phyloP scores from a whole-genome alignment of 2,113 vertebrate species.

The Nerophis ophidion region DNA sequence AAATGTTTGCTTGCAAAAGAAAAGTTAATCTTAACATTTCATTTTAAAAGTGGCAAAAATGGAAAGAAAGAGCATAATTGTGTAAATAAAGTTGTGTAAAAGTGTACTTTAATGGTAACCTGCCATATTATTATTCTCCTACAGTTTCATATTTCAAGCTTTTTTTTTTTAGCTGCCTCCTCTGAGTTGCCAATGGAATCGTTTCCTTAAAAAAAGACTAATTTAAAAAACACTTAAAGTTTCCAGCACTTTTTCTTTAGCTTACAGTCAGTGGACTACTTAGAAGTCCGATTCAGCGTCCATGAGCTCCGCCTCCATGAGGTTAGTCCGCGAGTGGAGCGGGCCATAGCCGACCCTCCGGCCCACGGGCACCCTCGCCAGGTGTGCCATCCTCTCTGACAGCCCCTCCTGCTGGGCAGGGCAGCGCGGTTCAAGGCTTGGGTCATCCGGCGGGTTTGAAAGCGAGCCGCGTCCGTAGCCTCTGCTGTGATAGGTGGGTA shows the following conservation, averaged over 20 bases:
- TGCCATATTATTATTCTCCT: background rate
- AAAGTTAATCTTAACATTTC: background rate
- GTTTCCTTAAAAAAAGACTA: slow-evolving; percentile 15
- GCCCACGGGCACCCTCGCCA: slow-evolving; percentile 66
- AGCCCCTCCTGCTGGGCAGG: slow-evolving; percentile 17
- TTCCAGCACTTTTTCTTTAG: slow-evolving; percentile 65
- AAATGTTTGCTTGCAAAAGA: background rate
- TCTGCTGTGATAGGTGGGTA: slow-evolving; percentile 36
- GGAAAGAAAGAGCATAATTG: background rate
- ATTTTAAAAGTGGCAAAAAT: slow-evolving; percentile 5
- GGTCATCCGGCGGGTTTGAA: slow-evolving; percentile 55
- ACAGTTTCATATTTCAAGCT: slow-evolving; percentile 41
- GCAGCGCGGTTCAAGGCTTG: slow-evolving; percentile 34
- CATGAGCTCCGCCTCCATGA: slow-evolving; percentile 89
- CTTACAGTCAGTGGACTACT: slow-evolving; percentile 38
- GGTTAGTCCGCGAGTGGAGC: slow-evolving; percentile 87
- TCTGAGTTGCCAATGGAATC: slow-evolving; percentile 43
- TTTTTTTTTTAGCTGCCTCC: slow-evolving; percentile 57
- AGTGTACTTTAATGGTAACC: background rate
- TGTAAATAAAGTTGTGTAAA: background rate
- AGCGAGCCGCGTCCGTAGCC: slow-evolving; percentile 53
- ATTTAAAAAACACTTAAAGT: slow-evolving; percentile 38
- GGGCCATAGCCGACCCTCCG: slow-evolving; percentile 70
- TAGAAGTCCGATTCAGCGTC: slow-evolving; percentile 89
- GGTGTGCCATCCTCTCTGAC: slow-evolving; percentile 40